Base-by-base conservation (phyloP, 2,797 vertebrate species). In the Muraenolepis orangiensis region DNA sequence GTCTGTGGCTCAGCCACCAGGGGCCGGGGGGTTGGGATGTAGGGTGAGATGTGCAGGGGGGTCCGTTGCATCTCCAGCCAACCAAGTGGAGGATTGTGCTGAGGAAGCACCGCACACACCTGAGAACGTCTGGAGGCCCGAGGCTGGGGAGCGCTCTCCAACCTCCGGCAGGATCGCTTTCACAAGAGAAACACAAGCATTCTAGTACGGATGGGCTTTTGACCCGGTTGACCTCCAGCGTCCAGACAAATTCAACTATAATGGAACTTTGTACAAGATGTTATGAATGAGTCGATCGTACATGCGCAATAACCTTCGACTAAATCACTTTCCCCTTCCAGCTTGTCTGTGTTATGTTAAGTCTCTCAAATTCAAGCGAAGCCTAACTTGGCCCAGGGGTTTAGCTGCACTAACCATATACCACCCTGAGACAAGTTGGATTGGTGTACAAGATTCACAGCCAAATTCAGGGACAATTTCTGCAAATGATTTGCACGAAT, bases 61-160 rank as follows among this genome's bases (percentile, higher is more conserved):
- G 32, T 26, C 26, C 23, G 70, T 42, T 34, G 42, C 64, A 23
- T 68, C 46, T 32, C 20, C 20, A 6, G 76, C 78, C 78, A 66
- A 71, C 71, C 72, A n/a, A 76, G 79, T 75, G 72, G 74, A 71
- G 57, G 79, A 71, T 69, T 81, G 32, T 82, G 80, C 81, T 80
- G 83, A 85, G 83, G 79, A 69, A 34, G 76, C 46, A 16, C 2
- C 46, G n/a, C 30, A 16, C 34, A 6, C 82, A 81, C 82, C 82
- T 84, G 75, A 13, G 16, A 29, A 46, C 71, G 28, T 74, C 34
- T 46, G 13, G 64, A 42, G 70, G 69, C 34, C 26, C 77, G 4
- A 31, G 20, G 12, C 16, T 73, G 81, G 76, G 46, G 46, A 51
- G 71, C 11, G 66, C 38, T 0, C 74, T 61, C 74, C 79, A 74